A percentile compares a stretch with the other conserved stretches of the same genome.
These are phyloP conservation scores for Campoletis sonorensis DNA, from an alignment of 1,140 invertebrate species.

Conservation along the genomic window DNA sequence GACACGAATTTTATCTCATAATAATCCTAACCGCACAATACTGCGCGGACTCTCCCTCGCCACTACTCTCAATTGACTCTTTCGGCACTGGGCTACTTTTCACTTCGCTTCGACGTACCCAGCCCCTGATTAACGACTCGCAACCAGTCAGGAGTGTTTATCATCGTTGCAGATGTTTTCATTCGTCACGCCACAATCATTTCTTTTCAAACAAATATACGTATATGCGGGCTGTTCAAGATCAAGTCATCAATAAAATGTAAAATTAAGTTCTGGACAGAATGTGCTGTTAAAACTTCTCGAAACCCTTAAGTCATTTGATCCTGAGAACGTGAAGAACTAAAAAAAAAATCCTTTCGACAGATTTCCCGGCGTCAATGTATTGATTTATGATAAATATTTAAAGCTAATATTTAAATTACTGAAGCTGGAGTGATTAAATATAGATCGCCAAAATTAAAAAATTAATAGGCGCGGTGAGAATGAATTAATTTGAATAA, in stretches of 20 bases:
- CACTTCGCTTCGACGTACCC: slow-evolving; percentile 10
- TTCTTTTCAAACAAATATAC: not conserved
- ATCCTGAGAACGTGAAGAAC: too few relatives aligned
- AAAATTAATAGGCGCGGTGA: not conserved
- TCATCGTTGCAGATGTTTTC: slow-evolving; percentile 57
- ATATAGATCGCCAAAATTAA: not conserved
- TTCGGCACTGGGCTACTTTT: slow-evolving; percentile 17
- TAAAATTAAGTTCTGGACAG: slow-evolving; percentile 27
- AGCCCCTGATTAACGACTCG: slow-evolving; percentile 49
- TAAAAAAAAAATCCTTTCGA: too few relatives aligned
- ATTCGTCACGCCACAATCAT: not conserved
- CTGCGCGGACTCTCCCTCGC: not conserved
- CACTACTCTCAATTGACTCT: slow-evolving; percentile 25
- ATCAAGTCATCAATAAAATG: slow-evolving; percentile 43
- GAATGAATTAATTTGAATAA: not conserved
- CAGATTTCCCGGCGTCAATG: too few relatives aligned
- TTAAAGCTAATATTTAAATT: too few relatives aligned
- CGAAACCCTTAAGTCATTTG: too few relatives aligned
- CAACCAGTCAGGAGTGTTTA: slow-evolving; percentile 51
- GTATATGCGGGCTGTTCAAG: not conserved
- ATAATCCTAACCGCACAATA: not conserved
- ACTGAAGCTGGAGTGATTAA: too few relatives aligned
- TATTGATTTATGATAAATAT: too few relatives aligned
- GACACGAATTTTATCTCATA: slow-evolving; percentile 42
- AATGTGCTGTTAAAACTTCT: too few relatives aligned